Percentiles rank a stretch among this genome's conserved stretches.
phyloP scores from a whole-genome alignment of 2,888 invertebrate species.

The Heteropelma amictum region DNA sequence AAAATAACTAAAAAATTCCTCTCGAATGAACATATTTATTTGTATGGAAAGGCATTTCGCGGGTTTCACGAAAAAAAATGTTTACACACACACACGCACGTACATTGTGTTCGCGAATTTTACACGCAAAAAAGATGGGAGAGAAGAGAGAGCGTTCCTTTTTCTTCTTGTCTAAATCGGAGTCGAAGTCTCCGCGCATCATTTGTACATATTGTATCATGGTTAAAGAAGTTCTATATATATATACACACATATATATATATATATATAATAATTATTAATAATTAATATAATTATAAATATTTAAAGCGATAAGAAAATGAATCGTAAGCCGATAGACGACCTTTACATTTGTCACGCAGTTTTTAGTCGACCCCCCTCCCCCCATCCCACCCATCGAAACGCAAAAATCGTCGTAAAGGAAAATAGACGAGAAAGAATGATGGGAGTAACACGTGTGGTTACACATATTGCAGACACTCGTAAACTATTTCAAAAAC shows the following conservation, averaged over 20 bases:
- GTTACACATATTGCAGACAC: constrained; percentile 9
- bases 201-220: constrained; percentile 76
- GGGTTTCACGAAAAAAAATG: not conserved
- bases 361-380: constrained; percentile 33
- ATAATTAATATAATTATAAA: constrained; percentile 70
- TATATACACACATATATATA: constrained; percentile 45
- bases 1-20: too few species aligned
- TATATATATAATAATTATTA: constrained; percentile 66
- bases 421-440: constrained; percentile 11
- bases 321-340: constrained; percentile 50
- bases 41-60: too few species aligned
- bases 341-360: constrained; percentile 41
- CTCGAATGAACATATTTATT: too few species aligned
- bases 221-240: constrained; percentile 65
- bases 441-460: constrained; percentile 16
- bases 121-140: constrained; percentile 14
- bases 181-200: constrained; percentile 64
- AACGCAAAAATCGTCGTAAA: constrained; percentile 11
- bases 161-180: constrained; percentile 60
- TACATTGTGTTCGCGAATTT: too few species aligned
- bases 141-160: constrained; percentile 23
- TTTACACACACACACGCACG: not conserved
- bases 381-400: not conserved
- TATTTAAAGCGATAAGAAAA: constrained; percentile 68
- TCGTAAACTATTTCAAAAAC: constrained; percentile 9